Evolutionary conservation across 2,888 invertebrate species (phyloP), one percentile per base, ranked within the genome.

Genomic region (Orthosia gothica): DNA sequence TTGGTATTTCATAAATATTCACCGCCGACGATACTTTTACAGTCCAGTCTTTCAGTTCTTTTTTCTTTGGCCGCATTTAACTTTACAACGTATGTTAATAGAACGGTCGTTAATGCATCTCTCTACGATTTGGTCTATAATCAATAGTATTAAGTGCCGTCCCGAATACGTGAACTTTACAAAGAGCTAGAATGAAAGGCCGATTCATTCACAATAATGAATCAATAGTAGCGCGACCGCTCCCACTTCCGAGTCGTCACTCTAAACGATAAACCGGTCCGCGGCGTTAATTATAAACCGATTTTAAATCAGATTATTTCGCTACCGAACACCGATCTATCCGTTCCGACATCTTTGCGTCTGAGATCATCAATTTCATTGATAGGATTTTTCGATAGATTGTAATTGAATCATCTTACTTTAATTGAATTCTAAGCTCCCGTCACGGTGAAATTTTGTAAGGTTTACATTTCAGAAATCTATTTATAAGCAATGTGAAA

Each of bases 151-250:
- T 92, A 93, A 89, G 89, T 84, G 86, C 88, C 90, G 89, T 91
- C 91, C 91, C 88, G 86, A 89, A 89, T 90, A 86, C 88, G 89
- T 90, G 74, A 90, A 92, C 92, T 92, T 91, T 89, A 90, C 87
- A 85, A 85, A 86, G 85, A 88, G 83, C 84, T 82, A 89, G 90
- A 91, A 93, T 92, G 93, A 95, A 95, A 93, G 93, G 90, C 91
- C 94, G 93, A 95, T 95, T 95, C 95, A 96, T 96, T 95, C 93
- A 95, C 94, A 92, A 93, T 95, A 95, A 96, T 94, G 95, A 95
- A 91, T 92, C 91, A 91, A 92, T 92, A 90, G 90, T 85, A 88
- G 88, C 90, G 87, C 88, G 83, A 88, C 91, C 91, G 92, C 91
- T 92, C 91, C 92, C 89, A 92, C 93, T 93, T 93, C 94, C 92